These are phyloP conservation scores for Caenorhabditis plicata DNA, from an alignment of 2,888 invertebrate genomes.

Conservation along the genomic window DNA sequence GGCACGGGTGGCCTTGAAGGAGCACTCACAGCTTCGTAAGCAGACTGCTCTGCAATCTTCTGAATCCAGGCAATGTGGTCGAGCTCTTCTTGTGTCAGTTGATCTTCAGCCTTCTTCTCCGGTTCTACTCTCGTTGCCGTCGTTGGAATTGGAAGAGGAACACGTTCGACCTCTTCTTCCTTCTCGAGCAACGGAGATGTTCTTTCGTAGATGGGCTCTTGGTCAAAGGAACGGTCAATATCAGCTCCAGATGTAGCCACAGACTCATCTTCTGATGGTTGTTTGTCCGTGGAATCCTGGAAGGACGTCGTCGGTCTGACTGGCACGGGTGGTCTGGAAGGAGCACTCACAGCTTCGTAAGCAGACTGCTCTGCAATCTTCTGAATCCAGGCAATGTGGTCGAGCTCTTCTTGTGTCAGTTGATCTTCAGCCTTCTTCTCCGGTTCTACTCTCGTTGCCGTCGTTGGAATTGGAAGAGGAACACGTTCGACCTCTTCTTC, in stretches of 20 bases:
- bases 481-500: too few species aligned
- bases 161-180: too few species aligned
- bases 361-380: conserved; percentile 9
- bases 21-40: background rate
- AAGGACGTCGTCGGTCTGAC: background rate
- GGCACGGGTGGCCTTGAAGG: background rate
- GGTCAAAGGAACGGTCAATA: background rate
- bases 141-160: too few species aligned
- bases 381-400: conserved; percentile 12
- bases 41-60: background rate
- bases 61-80: conserved; percentile 1
- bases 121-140: background rate
- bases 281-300: too few species aligned
- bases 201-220: background rate
- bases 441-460: background rate
- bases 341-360: background rate
- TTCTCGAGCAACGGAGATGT: background rate
- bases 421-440: background rate
- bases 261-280: conserved; percentile 2
- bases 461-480: too few species aligned
- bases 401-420: conserved; percentile 7
- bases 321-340: background rate
- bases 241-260: conserved; percentile 12
- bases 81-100: conserved; percentile 1
- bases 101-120: background rate